A percentile compares a stretch with the other conserved stretches of the same genome.
phyloP scores from a whole-genome alignment of 1,140 invertebrate genomes.

The Diprion similis region DNA sequence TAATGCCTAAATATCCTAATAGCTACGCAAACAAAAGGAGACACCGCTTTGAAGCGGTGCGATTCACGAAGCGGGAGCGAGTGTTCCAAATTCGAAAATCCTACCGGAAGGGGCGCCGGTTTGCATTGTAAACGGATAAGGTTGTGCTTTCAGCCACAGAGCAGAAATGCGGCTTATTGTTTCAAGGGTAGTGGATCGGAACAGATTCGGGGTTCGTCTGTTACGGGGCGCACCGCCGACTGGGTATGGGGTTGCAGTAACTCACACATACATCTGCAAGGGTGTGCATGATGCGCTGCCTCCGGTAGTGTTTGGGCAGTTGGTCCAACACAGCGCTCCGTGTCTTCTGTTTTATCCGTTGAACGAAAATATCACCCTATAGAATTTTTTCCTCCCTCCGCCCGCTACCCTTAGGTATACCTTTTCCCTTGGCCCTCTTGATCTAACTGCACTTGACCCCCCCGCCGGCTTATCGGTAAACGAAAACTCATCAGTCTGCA shows the following conservation, averaged over 20 bases:
- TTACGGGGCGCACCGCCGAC: conserved; percentile 3
- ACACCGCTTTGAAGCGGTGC: conserved; percentile 17
- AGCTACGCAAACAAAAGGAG: conserved; percentile 56
- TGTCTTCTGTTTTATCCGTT: neutral
- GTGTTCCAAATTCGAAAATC: conserved; percentile 51
- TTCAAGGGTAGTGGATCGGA: conserved; percentile 41
- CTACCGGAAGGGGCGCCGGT: conserved; percentile 47
- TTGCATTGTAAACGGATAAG: conserved; percentile 63
- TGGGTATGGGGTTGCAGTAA: neutral
- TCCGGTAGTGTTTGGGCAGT: conserved; percentile 55
- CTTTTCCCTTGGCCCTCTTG: neutral
- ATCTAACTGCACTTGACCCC: neutral
- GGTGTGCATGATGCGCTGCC: conserved; percentile 33
- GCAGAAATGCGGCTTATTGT: conserved; percentile 50
- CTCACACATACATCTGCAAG: no score
- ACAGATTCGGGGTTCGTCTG: conserved; percentile 34
- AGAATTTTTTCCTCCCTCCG: neutral
- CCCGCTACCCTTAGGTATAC: neutral
- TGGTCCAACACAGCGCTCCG: conserved; percentile 33
- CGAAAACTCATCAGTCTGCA: conserved; percentile 1
- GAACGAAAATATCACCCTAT: neutral
- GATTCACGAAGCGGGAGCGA: conserved; percentile 27
- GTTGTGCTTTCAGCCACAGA: conserved; percentile 44
- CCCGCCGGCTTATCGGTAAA: conserved; percentile 9
- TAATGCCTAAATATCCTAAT: conserved; percentile 58